Base-by-base conservation (phyloP, 2,113 vertebrate genomes). In the Lipophrys pholis region DNA sequence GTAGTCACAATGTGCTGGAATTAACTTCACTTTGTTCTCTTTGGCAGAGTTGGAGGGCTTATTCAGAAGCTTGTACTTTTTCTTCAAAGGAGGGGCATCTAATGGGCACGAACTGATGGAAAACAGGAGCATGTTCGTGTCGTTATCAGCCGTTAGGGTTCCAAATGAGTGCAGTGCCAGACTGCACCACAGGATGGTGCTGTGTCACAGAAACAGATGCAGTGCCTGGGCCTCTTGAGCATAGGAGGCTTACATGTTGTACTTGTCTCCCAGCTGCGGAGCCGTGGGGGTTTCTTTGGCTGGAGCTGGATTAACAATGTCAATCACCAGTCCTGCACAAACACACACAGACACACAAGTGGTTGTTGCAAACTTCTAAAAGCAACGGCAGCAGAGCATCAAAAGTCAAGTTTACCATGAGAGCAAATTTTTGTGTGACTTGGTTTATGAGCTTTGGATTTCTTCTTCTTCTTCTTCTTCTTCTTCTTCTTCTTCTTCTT, bases 11-110 rank as follows among this genome's bases (percentile, higher is more conserved):
- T 97, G 97, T 0, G 97, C 91, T 0, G 97, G 97, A 77, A 99
- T 99, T 85, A 99, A 94, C 89, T 99, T 99, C 62, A 99, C 96
- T 95, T 98, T 98, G 86, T 97, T 97, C 85, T 99, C 97, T 91
- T 98, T 99, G 91, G 96, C 87, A 1, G 95, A 79, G 30, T 98
- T 98, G 0, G 96, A 95, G 0, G 95, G 95, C 0, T 89, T 97
- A 80, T 98, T 98, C 0, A 99, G 94, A 11, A 97, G 97, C 78
- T 99, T 99, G 90, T 99, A 98, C 50, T 97, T 99, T 76, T 98
- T 99, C 92, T 99, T 97, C 3, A 94, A 93, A 1, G 92, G 94
- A 0, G 95, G 95, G 0, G 76, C 79, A 1, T 73, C 97, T 81
- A 11, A 87, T 58, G 0, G 84, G 3, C 90, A 49, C 0, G 92